phyloP scores from a whole-genome alignment of 2,888 invertebrate genomes.

The Carterocephalus palaemon region DNA sequence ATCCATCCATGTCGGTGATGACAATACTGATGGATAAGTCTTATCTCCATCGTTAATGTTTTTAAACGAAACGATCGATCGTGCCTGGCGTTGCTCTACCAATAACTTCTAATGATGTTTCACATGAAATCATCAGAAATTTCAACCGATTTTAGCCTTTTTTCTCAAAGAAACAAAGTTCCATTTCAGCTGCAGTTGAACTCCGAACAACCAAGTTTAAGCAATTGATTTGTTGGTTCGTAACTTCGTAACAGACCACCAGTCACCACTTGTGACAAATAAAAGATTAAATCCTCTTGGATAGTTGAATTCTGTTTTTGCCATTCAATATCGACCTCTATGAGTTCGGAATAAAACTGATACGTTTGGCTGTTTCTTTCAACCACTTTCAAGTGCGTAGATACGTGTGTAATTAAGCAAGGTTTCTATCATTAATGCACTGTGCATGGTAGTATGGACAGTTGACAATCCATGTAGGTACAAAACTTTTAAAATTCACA shows the following conservation, averaged over 20 bases:
- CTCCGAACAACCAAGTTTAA: conserved; percentile 14
- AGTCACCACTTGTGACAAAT: conserved; percentile 24
- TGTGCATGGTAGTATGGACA: too few relatives aligned
- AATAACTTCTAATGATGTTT: conserved; percentile 20
- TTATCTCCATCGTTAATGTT: conserved; percentile 14
- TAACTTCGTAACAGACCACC: conserved; percentile 18
- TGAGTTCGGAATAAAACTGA: background rate
- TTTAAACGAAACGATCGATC: conserved; percentile 19
- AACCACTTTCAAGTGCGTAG: too few relatives aligned
- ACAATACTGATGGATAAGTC: too few relatives aligned
- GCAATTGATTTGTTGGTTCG: conserved; percentile 17
- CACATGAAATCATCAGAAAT: background rate
- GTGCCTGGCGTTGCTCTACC: conserved; percentile 21
- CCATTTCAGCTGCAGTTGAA: background rate
- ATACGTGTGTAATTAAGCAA: too few relatives aligned
- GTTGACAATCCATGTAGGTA: too few relatives aligned
- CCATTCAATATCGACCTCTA: conserved; percentile 1
- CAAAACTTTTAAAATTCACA: too few relatives aligned
- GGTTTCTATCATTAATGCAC: too few relatives aligned
- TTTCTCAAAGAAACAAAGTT: background rate
- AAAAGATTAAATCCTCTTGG: conserved; percentile 14
- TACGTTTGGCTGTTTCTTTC: too few relatives aligned
- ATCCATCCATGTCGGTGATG: conserved; percentile 3
- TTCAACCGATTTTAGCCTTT: background rate
- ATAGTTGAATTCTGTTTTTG: conserved; percentile 2